These are phyloP conservation scores for Lacerta bilineata DNA, from an alignment of 2,797 vertebrate genomes.

Conservation along the genomic window DNA sequence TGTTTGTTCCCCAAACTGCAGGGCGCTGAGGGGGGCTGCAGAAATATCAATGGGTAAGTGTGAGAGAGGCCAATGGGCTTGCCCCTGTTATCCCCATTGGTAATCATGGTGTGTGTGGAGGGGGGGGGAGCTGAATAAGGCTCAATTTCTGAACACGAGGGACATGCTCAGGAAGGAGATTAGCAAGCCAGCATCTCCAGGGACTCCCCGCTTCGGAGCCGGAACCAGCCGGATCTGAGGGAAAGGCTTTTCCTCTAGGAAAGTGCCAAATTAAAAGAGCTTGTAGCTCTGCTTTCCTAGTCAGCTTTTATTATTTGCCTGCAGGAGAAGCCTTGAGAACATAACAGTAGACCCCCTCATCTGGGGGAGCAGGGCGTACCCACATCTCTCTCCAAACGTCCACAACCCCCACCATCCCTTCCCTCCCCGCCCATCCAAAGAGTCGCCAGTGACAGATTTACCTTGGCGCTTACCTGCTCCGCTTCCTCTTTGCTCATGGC, in stretches of 20 bases:
- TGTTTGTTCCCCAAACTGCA: no score
- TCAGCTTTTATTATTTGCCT: background rate
- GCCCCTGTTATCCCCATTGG: no score
- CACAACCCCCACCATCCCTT: background rate
- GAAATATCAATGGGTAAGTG: no score
- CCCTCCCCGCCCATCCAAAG: conserved; percentile 5
- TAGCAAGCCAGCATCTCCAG: background rate
- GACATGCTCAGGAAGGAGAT: background rate
- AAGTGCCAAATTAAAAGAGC: background rate
- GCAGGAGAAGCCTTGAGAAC: background rate
- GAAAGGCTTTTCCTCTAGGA: background rate
- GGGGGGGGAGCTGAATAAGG: no score
- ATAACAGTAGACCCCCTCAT: no score
- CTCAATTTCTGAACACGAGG: background rate
- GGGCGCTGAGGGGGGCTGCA: no score
- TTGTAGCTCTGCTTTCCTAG: background rate
- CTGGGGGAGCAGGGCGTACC: background rate
- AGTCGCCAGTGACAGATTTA: conserved; percentile 40
- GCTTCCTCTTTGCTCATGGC: conserved; percentile 97
- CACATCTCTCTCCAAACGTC: background rate
- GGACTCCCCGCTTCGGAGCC: no score
- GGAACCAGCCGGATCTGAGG: no score
- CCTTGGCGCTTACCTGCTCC: conserved; percentile 88
- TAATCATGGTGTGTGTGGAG: no score
- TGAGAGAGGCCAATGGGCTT: no score